Conservation (phyloP, 2,113 vertebrate genomes). For the Collichthys lucidus region DNA sequence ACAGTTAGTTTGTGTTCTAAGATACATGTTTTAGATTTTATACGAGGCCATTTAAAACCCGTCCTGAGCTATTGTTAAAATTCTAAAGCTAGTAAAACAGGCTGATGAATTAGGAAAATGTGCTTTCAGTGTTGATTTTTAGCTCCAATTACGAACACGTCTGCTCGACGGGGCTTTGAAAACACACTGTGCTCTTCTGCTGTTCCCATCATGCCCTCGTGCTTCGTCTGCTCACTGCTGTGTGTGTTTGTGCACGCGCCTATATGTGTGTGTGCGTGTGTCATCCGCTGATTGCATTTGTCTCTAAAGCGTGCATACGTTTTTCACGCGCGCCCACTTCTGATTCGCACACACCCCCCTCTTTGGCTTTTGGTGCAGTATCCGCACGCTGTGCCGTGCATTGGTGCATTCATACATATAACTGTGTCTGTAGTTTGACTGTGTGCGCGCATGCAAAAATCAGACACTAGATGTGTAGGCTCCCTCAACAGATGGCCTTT, state of each 20-base stretch:
- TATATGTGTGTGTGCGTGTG: not conserved
- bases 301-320: not conserved
- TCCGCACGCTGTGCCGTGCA: not conserved
- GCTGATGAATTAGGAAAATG: constrained; percentile 1
- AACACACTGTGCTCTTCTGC: constrained; percentile 35
- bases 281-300: not conserved
- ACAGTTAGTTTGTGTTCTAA: not conserved
- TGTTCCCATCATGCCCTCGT: constrained; percentile 36
- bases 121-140: constrained; percentile 6
- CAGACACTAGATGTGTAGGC: constrained; percentile 51
- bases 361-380: not conserved
- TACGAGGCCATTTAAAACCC: not conserved
- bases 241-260: not conserved
- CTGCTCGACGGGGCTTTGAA: constrained; percentile 6
- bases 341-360: not conserved
- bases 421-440: constrained; percentile 6
- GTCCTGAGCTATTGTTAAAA: not conserved
- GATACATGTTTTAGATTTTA: not conserved
- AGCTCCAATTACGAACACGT: not conserved
- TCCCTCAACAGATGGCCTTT: constrained; percentile 75
- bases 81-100: not conserved
- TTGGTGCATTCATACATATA: constrained; percentile 15
- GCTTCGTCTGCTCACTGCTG: constrained; percentile 45
- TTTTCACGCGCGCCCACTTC: constrained; percentile 1
- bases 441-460: constrained; percentile 16